phyloP scores from a whole-genome alignment of 2,797 vertebrate genomes.

The Sebastes nivosus region DNA sequence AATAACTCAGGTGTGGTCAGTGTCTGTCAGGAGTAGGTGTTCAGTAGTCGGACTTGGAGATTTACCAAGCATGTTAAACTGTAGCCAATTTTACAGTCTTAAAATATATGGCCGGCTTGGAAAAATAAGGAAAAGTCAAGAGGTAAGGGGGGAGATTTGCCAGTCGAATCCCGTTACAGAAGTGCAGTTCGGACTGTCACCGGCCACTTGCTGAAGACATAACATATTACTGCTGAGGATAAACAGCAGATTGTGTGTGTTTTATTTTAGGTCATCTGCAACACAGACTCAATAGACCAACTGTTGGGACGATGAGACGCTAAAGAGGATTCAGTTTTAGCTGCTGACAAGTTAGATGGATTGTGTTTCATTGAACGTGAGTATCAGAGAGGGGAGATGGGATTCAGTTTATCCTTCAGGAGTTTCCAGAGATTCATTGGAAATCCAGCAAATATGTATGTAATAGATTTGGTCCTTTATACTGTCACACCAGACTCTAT shows the following conservation, averaged over 20 bases:
- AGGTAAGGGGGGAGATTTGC: slow-evolving; percentile 57
- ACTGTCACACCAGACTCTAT: not conserved
- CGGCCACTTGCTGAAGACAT: slow-evolving; percentile 64
- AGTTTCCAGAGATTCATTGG: slow-evolving; percentile 36
- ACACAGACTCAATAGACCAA: slow-evolving; percentile 15
- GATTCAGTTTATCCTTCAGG: slow-evolving; percentile 33
- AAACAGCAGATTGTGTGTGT: slow-evolving; percentile 41
- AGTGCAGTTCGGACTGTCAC: slow-evolving; percentile 38
- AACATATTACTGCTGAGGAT: slow-evolving; percentile 59
- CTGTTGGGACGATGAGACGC: slow-evolving; percentile 14
- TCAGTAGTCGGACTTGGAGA: slow-evolving; percentile 62
- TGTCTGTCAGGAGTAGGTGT: slow-evolving; percentile 57
- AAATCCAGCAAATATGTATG: slow-evolving; percentile 22
- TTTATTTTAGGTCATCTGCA: slow-evolving; percentile 22
- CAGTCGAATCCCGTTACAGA: slow-evolving; percentile 43
- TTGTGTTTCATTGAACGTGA: slow-evolving; percentile 31
- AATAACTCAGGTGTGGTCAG: slow-evolving; percentile 76
- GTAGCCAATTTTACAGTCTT: slow-evolving; percentile 66
- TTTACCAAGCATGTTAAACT: slow-evolving; percentile 75
- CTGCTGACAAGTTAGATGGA: slow-evolving; percentile 19
- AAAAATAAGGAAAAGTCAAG: slow-evolving; percentile 71
- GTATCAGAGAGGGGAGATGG: slow-evolving; percentile 7
- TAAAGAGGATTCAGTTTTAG: slow-evolving; percentile 15
- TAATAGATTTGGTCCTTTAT: not conserved
- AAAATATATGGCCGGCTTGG: slow-evolving; percentile 66